Evolutionary conservation across 2,888 invertebrate genomes (phyloP), one percentile per base, ranked within the genome.

Genomic region (Hypena proboscidalis): DNA sequence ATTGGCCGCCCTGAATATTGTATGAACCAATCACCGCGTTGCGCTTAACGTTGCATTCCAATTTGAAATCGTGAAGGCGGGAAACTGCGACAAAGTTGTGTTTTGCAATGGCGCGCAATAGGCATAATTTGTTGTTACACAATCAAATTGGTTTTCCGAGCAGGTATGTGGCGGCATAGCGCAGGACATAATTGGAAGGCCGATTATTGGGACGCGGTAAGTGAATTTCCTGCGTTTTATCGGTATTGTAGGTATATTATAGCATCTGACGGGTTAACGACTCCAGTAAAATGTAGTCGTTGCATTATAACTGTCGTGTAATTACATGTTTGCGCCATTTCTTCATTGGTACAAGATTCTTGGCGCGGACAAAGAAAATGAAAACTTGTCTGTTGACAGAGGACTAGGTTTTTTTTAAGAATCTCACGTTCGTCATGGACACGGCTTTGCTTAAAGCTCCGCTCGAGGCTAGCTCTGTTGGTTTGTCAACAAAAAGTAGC

Each of bases 1-100:
- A 90, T 90, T 90, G 90, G 90, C 72, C 66, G 85, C 71, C 60
- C 80, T 90, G 90, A 90, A 90, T 90, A 90, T 90, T 90, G 90
- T 90, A 90, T 90, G 90, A 90, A 77, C 90, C 90, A 90, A 90
- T 90, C 90, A 88, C 84, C 53, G 78, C 59, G 80, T 67, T 85
- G 90, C 88, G 87, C 85, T 85, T 85, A 85, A 77, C 81, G 81
- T 77, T 89, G 90, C 90, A 90, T 90, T 90, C 88, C 89, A 86
- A 90, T 89, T 90, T 90, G 77, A 85, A 90, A 90, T 85, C 78
- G 77, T 73, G 79, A 85, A 87, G 86, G 86, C 86, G 87, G 85
- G 81, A 87, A 87, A 85, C 75, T 66, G 76, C 73, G 76, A 80
- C 83, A 83, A 81, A 83, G 78, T 83, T 75, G 66, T 58, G 70